These are phyloP conservation scores for Limanda limanda DNA, from an alignment of 2,113 vertebrate genomes.

Conservation along the genomic window DNA sequence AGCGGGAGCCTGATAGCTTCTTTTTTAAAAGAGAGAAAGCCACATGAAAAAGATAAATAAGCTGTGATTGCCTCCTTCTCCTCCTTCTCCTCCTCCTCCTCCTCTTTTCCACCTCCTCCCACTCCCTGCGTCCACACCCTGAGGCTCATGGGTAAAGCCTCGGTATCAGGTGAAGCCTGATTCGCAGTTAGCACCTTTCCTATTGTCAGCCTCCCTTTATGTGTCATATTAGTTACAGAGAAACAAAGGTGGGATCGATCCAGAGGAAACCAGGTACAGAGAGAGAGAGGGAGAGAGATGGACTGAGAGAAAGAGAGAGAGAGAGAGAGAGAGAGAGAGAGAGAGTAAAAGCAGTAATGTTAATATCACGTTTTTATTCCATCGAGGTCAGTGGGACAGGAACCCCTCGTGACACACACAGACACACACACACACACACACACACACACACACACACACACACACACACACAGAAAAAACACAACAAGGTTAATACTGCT, in stretches of 20 bases:
- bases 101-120: conserved; percentile 32
- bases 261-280: conserved; percentile 67
- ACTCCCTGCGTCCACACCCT: conserved; percentile 50
- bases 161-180: conserved; percentile 72
- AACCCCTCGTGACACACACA: conserved; percentile 42
- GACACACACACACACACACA: too few relatives aligned
- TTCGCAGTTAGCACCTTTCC: conserved; percentile 66
- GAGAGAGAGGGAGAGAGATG: conserved; percentile 15
- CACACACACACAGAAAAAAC: too few relatives aligned
- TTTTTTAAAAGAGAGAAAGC: conserved; percentile 57
- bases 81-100: conserved; percentile 18
- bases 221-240: conserved; percentile 79
- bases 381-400: conserved; percentile 71
- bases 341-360: conserved; percentile 18
- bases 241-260: conserved; percentile 74
- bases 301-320: conserved; percentile 20
- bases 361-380: conserved; percentile 72
- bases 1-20: conserved; percentile 55
- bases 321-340: conserved; percentile 31
- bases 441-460: background rate
- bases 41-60: conserved; percentile 75
- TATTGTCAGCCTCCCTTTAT: conserved; percentile 75
- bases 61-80: conserved; percentile 55
- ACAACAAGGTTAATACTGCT: too few relatives aligned
- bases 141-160: conserved; percentile 62